These are phyloP conservation scores for Gymnodraco acuticeps DNA, from an alignment of 2,797 vertebrate species.

Conservation along the genomic window DNA sequence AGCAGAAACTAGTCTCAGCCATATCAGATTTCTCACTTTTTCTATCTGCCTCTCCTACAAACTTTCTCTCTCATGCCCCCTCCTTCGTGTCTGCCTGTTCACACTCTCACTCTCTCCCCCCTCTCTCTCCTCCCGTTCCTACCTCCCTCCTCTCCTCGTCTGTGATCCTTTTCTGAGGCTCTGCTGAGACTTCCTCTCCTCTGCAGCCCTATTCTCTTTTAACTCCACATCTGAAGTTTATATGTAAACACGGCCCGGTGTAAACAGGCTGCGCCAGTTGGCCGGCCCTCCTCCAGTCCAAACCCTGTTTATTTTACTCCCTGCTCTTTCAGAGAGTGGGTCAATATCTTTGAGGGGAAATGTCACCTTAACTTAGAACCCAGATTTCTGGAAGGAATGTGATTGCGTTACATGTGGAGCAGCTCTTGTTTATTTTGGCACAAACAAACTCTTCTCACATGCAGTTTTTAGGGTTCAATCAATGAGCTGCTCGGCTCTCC, in stretches of 20 bases:
- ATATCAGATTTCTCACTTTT: conserved; percentile 84
- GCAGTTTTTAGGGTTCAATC: conserved; percentile 63
- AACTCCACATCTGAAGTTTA: conserved; percentile 81
- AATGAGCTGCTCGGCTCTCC: conserved; percentile 51
- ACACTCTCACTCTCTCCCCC: conserved; percentile 62
- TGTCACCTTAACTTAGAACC: conserved; percentile 57
- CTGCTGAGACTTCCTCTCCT: conserved; percentile 81
- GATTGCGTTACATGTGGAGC: conserved; percentile 46
- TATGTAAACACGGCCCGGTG: conserved; percentile 79
- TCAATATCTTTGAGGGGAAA: conserved; percentile 60
- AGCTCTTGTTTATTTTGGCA: conserved; percentile 56
- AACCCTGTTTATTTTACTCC: conserved; percentile 68
- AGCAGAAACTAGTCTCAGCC: conserved; percentile 76
- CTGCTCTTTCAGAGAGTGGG: conserved; percentile 53
- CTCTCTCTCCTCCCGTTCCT: conserved; percentile 12
- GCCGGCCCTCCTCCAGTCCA: conserved; percentile 52
- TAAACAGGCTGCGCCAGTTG: conserved; percentile 74
- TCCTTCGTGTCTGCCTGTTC: conserved; percentile 68
- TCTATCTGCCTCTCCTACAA: conserved; percentile 74
- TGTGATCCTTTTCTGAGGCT: conserved; percentile 79
- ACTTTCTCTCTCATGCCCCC: conserved; percentile 78
- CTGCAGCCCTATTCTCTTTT: conserved; percentile 81
- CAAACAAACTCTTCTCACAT: conserved; percentile 55
- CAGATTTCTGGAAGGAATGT: conserved; percentile 44
- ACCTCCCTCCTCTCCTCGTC: conserved; percentile 55